Conservation (phyloP, 2,797 vertebrate genomes). For the Thripadectes ignobilis region DNA sequence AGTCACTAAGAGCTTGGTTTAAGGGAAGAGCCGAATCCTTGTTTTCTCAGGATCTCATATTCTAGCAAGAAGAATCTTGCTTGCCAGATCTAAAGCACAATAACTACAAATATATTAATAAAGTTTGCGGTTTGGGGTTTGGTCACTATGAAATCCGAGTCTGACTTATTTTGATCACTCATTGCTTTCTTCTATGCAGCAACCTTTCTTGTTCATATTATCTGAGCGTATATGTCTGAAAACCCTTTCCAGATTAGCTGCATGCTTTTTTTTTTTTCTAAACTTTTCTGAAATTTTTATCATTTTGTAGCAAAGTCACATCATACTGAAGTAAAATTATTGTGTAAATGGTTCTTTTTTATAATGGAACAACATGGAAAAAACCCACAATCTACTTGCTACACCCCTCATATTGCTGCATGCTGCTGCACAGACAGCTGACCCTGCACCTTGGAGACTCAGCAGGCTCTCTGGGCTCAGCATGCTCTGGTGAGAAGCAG, state of each 20-base stretch:
- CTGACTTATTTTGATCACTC: neutral
- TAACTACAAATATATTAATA: neutral
- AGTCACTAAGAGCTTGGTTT: neutral
- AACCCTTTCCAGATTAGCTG: neutral
- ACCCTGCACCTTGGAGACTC: neutral
- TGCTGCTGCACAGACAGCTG: neutral
- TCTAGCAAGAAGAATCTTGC: neutral
- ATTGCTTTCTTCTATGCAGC: neutral
- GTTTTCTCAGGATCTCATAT: neutral
- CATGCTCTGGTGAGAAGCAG: neutral
- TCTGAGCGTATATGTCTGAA: neutral
- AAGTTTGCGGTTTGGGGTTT: neutral
- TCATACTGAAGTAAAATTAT: neutral
- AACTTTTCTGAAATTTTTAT: neutral
- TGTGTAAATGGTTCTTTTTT: neutral
- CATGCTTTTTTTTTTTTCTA: neutral
- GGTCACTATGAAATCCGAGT: neutral
- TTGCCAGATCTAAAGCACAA: neutral
- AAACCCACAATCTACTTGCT: neutral
- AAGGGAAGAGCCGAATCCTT: neutral
- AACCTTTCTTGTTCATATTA: neutral
- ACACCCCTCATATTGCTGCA: rapidly evolving
- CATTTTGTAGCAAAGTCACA: neutral
- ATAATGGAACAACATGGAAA: neutral
- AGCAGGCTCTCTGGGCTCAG: neutral